phyloP scores from a whole-genome alignment of 2,888 invertebrate genomes.

The Sinodicranocentrus sp. region DNA sequence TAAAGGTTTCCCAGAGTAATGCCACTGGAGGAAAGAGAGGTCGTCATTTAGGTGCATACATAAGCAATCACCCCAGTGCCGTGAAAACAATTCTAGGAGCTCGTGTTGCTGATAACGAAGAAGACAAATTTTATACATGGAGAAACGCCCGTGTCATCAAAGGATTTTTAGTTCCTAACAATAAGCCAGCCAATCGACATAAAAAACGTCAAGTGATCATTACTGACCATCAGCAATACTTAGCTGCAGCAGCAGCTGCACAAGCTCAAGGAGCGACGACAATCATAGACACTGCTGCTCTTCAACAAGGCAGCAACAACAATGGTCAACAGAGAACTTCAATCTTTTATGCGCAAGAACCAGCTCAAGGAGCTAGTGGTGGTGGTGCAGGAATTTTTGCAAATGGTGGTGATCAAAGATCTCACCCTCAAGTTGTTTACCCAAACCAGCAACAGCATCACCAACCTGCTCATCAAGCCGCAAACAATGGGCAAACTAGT shows the following conservation, averaged over 20 bases:
- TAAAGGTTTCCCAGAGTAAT: slow-evolving; percentile 67
- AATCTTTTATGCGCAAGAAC: slow-evolving; percentile 61
- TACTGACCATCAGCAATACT: slow-evolving; percentile 70
- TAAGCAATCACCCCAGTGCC: slow-evolving; percentile 78
- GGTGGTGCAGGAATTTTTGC: slow-evolving; percentile 40
- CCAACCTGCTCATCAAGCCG: slow-evolving; percentile 33
- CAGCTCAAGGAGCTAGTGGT: slow-evolving; percentile 24
- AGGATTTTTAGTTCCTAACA: slow-evolving; percentile 88
- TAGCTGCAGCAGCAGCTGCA: slow-evolving; percentile 71
- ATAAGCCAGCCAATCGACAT: slow-evolving; percentile 79
- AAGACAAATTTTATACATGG: slow-evolving; percentile 89
- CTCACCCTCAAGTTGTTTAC: slow-evolving; percentile 65
- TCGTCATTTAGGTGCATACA: slow-evolving; percentile 55
- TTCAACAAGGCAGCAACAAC: neutral
- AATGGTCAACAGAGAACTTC: slow-evolving; percentile 58
- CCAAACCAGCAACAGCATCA: slow-evolving; percentile 66
- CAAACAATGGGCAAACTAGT: slow-evolving; percentile 64
- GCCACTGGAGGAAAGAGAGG: slow-evolving; percentile 68
- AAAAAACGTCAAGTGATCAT: slow-evolving; percentile 74
- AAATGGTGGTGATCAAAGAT: slow-evolving; percentile 62
- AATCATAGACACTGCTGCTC: slow-evolving; percentile 50
- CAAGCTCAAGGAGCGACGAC: slow-evolving; percentile 66
- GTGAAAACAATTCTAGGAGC: slow-evolving; percentile 90
- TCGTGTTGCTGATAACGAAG: slow-evolving; percentile 90
- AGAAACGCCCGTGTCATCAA: slow-evolving; percentile 93